Evolutionary conservation across 2,888 invertebrate genomes (phyloP).

Genomic region (Hemaris fuciformis): DNA sequence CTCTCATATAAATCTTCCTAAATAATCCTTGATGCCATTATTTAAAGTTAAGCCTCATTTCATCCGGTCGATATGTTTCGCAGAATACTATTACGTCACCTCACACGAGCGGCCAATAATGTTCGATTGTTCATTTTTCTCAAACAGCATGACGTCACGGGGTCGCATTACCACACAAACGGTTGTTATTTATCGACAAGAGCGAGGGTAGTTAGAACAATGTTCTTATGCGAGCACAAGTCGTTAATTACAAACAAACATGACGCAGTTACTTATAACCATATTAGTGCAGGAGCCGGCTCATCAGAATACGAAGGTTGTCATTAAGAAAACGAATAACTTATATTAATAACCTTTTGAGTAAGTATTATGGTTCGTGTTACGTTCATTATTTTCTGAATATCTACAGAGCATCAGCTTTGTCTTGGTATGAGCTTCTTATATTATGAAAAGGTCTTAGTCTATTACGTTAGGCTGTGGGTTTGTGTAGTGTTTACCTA

Average conservation of each 20-base stretch:
- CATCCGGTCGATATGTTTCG: no score
- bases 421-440: no score
- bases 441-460: no score
- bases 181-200: slow-evolving; percentile 14
- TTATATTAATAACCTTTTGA: not conserved
- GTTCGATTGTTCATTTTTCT: slow-evolving; percentile 26
- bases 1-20: no score
- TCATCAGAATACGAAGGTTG: not conserved
- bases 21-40: no score
- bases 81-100: not conserved
- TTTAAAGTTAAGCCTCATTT: no score
- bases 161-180: slow-evolving; percentile 19
- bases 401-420: no score
- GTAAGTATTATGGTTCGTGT: no score
- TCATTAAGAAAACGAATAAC: not conserved
- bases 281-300: slow-evolving; percentile 38
- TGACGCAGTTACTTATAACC: slow-evolving; percentile 47
- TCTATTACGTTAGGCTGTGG: no score
- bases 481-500: no score
- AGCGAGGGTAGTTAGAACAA: slow-evolving; percentile 50
- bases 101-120: slow-evolving; percentile 18
- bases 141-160: slow-evolving; percentile 26
- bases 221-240: slow-evolving; percentile 65
- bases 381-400: no score
- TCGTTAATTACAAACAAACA: slow-evolving; percentile 77